phyloP scores from a whole-genome alignment of 2,888 invertebrate genomes.

The Platynereis dumerilii region DNA sequence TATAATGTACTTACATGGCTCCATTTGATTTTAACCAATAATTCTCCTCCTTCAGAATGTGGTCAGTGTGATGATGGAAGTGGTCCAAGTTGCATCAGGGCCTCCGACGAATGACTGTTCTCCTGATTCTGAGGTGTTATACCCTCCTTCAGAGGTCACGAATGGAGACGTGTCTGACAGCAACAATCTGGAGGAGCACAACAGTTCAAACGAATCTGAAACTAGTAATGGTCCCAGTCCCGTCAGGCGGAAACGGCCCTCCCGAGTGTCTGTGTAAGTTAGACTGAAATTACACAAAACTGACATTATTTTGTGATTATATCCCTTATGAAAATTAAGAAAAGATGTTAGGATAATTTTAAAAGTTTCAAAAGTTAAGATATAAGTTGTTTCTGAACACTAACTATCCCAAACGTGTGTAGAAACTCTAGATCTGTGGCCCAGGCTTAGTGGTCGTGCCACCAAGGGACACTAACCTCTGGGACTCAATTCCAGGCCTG shows the following conservation, averaged over 20 bases:
- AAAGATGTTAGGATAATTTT: too few relatives aligned
- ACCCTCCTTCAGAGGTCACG: too few relatives aligned
- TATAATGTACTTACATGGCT: too few relatives aligned
- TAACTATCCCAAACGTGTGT: too few relatives aligned
- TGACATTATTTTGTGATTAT: not conserved
- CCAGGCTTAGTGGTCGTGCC: too few relatives aligned
- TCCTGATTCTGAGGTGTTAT: not conserved
- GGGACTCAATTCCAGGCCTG: too few relatives aligned
- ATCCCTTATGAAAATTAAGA: not conserved
- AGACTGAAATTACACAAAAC: not conserved
- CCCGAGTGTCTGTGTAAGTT: constrained; percentile 10
- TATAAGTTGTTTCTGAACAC: too few relatives aligned
- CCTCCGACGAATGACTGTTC: constrained; percentile 1
- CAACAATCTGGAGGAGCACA: constrained; percentile 1
- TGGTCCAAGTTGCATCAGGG: constrained; percentile 21
- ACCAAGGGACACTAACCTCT: too few relatives aligned
- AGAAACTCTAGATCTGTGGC: too few relatives aligned
- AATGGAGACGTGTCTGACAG: not conserved
- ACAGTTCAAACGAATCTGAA: not conserved
- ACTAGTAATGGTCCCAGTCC: constrained; percentile 4
- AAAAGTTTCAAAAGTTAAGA: too few relatives aligned
- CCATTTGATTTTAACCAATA: too few relatives aligned
- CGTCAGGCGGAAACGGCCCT: not conserved
- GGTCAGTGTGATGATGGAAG: constrained; percentile 15
- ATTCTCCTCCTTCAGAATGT: too few relatives aligned